A percentile compares a stretch with the other conserved stretches of the same genome.
phyloP scores from a whole-genome alignment of 2,888 invertebrate genomes.

The Hydrotaea cyrtoneurina region DNA sequence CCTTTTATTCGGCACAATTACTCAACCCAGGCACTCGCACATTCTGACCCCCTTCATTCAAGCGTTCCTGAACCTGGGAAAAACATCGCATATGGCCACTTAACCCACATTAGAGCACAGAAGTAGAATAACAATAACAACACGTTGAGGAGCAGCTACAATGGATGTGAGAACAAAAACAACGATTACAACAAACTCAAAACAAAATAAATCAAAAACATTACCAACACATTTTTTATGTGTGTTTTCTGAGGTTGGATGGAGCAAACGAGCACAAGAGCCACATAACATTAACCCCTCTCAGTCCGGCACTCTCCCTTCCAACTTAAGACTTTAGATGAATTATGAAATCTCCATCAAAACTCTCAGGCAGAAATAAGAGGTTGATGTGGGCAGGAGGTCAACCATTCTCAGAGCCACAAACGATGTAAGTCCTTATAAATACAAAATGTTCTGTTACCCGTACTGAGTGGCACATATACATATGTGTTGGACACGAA shows the following conservation, averaged over 20 bases:
- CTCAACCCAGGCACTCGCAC: neutral
- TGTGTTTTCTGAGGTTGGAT: neutral
- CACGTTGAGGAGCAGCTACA: neutral
- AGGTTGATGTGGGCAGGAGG: neutral
- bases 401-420: neutral
- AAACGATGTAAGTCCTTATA: too few species aligned
- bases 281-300: neutral
- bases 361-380: neutral
- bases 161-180: neutral
- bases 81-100: constrained; percentile 16
- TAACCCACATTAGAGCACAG: constrained; percentile 9
- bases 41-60: neutral
- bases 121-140: constrained; percentile 14
- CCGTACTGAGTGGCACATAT: neutral
- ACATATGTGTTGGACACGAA: neutral
- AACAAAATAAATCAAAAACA: constrained; percentile 35
- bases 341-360: constrained; percentile 25
- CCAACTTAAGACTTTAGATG: neutral
- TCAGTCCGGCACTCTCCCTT: too few species aligned
- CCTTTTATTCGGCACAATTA: neutral
- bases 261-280: neutral
- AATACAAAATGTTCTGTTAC: neutral
- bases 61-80: neutral
- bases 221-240: constrained; percentile 27
- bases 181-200: constrained; percentile 22